Conservation (phyloP, 1,140 invertebrate species). For the Panagrolaimus sp. region DNA sequence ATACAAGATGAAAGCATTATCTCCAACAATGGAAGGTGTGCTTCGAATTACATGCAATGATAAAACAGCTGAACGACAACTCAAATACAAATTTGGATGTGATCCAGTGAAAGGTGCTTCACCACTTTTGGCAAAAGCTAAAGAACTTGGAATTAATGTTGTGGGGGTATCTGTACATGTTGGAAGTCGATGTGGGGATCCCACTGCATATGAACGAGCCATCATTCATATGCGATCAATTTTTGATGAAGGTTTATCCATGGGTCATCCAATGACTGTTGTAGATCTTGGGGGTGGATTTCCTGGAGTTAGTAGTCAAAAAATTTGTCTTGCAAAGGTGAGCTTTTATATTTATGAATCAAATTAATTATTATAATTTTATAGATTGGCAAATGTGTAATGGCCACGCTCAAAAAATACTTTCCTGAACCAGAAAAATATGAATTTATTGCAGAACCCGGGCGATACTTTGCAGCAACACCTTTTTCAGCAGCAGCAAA, state of each 20-base stretch:
- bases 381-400: too few relatives aligned
- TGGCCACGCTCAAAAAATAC: too few relatives aligned
- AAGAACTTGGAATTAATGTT: conserved; percentile 69
- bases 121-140: conserved; percentile 71
- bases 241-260: conserved; percentile 58
- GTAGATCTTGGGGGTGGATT: conserved; percentile 64
- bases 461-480: too few relatives aligned
- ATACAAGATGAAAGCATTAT: conserved; percentile 77
- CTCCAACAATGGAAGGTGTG: conserved; percentile 70
- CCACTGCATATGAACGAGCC: conserved; percentile 60
- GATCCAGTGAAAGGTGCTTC: conserved; percentile 72
- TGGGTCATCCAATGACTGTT: conserved; percentile 60
- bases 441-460: too few relatives aligned
- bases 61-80: conserved; percentile 74
- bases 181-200: conserved; percentile 61
- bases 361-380: neutral
- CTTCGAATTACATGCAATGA: conserved; percentile 86
- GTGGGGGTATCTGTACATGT: conserved; percentile 64
- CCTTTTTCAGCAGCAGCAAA: too few relatives aligned
- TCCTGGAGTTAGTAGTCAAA: conserved; percentile 58
- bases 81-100: conserved; percentile 93
- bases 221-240: conserved; percentile 59
- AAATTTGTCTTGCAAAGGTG: conserved; percentile 56
- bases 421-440: too few relatives aligned
- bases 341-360: too few relatives aligned